A percentile compares a stretch with the other conserved stretches of the same genome.
Conservation (phyloP, 2,113 vertebrate genomes). For the Macroglossus sobrinus region DNA sequence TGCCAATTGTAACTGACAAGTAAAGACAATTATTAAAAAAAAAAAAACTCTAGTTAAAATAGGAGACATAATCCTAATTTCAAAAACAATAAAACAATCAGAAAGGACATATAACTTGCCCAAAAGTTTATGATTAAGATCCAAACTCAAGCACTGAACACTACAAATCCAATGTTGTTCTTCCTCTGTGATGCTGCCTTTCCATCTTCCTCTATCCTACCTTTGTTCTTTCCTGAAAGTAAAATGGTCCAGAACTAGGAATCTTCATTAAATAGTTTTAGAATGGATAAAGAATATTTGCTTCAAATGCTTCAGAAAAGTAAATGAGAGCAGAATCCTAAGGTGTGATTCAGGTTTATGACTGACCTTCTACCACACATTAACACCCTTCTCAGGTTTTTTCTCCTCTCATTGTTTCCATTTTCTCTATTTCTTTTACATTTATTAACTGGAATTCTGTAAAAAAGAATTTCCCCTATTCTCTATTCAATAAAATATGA, state of each 20-base stretch:
- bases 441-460: background rate
- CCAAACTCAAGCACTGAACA: background rate
- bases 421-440: background rate
- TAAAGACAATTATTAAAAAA: background rate
- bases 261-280: background rate
- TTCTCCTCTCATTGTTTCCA: background rate
- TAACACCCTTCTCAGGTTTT: background rate
- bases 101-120: background rate
- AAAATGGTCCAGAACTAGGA: background rate
- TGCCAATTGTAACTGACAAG: no score
- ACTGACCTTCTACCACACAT: background rate
- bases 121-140: background rate
- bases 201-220: background rate
- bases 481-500: background rate
- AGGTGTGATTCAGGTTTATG: background rate
- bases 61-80: background rate
- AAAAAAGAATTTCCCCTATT: background rate
- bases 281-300: rapidly evolving
- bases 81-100: background rate
- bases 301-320: background rate
- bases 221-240: background rate
- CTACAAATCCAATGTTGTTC: background rate
- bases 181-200: background rate
- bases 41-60: background rate
- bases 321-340: background rate